Conservation (phyloP, 2,113 vertebrate species). For the Campylomormyrus tamandua region DNA sequence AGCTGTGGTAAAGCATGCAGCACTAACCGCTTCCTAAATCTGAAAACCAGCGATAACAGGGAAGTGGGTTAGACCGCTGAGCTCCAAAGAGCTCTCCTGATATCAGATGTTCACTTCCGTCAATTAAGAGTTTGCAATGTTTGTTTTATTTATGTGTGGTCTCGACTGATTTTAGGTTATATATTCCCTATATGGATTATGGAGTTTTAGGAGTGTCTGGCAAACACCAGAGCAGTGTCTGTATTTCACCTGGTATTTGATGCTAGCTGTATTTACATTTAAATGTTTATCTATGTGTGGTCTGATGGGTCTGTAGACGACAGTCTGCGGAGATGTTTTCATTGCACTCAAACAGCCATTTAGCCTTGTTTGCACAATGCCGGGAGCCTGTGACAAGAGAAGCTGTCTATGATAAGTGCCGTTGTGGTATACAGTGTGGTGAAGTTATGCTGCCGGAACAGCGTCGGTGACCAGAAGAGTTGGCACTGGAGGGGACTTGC, state of each 20-base stretch:
- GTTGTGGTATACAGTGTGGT: constrained; percentile 24
- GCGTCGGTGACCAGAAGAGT: background rate
- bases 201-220: background rate
- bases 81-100: background rate
- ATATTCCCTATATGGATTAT: background rate
- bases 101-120: background rate
- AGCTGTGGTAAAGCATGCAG: background rate
- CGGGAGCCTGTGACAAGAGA: background rate
- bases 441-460: constrained; percentile 19
- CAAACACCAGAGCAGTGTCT: background rate
- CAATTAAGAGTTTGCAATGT: background rate
- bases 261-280: background rate
- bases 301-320: background rate
- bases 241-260: background rate
- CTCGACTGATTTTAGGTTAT: background rate
- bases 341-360: background rate
- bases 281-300: constrained; percentile 1
- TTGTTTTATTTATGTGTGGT: background rate
- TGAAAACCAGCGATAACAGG: background rate
- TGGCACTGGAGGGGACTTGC: background rate
- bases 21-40: background rate
- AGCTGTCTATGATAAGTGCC: background rate
- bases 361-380: background rate
- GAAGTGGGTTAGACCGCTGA: background rate
- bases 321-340: background rate